A percentile compares a stretch with the other conserved stretches of the same genome.
phyloP scores from a whole-genome alignment of 2,113 vertebrate genomes.

The Channa maculata region DNA sequence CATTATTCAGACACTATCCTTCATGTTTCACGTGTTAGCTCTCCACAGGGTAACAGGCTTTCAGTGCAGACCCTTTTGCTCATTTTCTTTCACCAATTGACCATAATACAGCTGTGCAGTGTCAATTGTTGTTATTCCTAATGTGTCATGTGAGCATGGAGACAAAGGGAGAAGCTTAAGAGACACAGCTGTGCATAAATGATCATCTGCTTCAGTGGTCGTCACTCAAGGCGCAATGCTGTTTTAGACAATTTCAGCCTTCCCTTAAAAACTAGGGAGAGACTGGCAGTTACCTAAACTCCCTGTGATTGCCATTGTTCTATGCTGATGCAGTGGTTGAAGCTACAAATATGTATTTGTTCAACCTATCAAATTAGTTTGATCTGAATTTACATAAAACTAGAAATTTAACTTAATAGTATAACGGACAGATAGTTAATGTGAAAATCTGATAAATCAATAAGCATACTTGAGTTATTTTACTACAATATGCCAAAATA shows the following conservation, averaged over 20 bases:
- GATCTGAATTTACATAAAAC: too few relatives aligned
- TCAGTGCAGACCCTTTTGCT: constrained; percentile 7
- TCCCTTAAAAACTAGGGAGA: constrained; percentile 27
- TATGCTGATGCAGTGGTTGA: background rate
- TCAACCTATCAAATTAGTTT: background rate
- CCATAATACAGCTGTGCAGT: constrained; percentile 26
- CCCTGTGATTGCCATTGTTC: constrained; percentile 6
- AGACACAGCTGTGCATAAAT: constrained; percentile 58
- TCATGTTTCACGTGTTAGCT: constrained; percentile 24
- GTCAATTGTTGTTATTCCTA: constrained; percentile 31
- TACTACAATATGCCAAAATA: too few relatives aligned
- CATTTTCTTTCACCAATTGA: constrained; percentile 49
- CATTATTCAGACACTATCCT: constrained; percentile 33
- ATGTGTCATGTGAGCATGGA: constrained; percentile 41
- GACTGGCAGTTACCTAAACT: constrained; percentile 13
- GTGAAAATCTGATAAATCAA: too few relatives aligned
- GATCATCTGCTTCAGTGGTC: constrained; percentile 50
- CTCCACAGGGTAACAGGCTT: constrained; percentile 22
- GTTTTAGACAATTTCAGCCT: constrained; percentile 20
- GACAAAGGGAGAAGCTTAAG: constrained; percentile 25
- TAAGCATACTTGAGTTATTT: too few relatives aligned
- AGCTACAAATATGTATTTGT: background rate
- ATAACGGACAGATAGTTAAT: too few relatives aligned
- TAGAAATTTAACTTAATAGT: too few relatives aligned
- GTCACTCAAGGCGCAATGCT: constrained; percentile 29